Percentiles rank a stretch among this genome's conserved stretches.
Conservation (phyloP, 2,797 vertebrate genomes). For the Perodicticus potto region DNA sequence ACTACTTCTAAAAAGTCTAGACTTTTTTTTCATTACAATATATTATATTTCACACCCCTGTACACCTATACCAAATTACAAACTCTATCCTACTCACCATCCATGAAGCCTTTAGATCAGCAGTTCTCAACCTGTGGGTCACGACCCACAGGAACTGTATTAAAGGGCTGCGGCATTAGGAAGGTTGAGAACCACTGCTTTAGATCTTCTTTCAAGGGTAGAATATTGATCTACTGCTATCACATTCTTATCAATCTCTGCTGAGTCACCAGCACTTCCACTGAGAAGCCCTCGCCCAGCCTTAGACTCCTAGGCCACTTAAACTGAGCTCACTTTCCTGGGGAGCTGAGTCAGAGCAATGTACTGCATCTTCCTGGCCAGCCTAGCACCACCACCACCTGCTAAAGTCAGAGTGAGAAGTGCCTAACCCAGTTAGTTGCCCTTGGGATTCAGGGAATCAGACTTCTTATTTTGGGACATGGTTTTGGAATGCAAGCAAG, state of each 20-base stretch:
- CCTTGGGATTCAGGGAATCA: background rate
- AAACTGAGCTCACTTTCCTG: background rate
- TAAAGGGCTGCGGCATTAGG: too few relatives aligned
- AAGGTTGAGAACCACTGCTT: background rate
- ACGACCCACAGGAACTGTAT: too few relatives aligned
- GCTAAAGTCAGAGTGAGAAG: background rate
- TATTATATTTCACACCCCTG: background rate
- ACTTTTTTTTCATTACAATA: background rate
- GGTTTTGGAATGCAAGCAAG: background rate
- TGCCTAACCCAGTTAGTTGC: background rate
- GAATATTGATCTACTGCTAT: background rate
- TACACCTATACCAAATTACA: background rate
- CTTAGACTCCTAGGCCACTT: background rate
- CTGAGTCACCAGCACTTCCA: background rate
- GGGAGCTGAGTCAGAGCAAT: background rate
- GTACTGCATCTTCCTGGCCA: background rate
- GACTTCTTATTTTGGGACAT: background rate
- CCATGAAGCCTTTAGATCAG: background rate
- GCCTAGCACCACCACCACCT: background rate
- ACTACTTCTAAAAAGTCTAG: slow-evolving; percentile 23
- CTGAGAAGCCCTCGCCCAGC: background rate
- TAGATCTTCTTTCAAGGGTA: background rate
- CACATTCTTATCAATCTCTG: background rate
- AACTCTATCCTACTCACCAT: background rate
- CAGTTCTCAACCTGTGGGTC: too few relatives aligned